A percentile compares a stretch with the other conserved stretches of the same genome.
These are phyloP conservation scores for Squalus acanthias DNA, from an alignment of 2,797 vertebrate species.

Conservation along the genomic window DNA sequence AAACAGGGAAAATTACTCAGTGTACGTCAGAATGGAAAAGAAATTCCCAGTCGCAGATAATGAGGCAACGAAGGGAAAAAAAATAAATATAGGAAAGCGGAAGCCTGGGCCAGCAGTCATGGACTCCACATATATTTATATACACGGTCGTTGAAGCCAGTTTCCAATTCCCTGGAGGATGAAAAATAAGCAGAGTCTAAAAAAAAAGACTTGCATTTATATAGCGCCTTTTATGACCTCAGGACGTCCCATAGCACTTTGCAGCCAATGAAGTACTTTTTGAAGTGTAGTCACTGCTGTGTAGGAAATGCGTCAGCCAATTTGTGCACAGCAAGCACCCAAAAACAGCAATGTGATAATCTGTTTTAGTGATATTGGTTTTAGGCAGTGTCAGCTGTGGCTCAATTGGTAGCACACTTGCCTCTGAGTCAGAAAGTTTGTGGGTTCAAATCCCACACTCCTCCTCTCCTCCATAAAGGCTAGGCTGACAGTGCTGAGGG, in stretches of 20 bases:
- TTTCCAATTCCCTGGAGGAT: background rate
- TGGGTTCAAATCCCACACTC: no score
- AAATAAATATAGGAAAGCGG: background rate
- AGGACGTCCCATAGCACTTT: background rate
- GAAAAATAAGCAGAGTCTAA: background rate
- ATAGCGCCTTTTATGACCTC: background rate
- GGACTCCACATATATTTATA: background rate
- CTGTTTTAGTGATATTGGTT: no score
- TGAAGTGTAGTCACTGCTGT: background rate
- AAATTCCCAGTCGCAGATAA: slow-evolving; percentile 30
- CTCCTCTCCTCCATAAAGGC: no score
- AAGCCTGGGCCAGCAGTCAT: background rate
- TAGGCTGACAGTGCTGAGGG: no score
- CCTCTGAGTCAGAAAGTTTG: no score
- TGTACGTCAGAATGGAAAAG: background rate
- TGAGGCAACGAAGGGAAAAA: background rate
- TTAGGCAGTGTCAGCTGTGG: no score
- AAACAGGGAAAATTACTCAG: background rate
- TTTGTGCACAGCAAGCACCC: background rate
- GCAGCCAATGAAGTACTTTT: background rate
- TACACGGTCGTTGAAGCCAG: background rate
- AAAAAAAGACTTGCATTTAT: background rate
- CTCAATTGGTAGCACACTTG: no score
- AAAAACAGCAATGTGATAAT: background rate
- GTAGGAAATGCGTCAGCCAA: background rate